phyloP scores from a whole-genome alignment of 2,113 vertebrate genomes.

The Hippocampus zosterae region DNA sequence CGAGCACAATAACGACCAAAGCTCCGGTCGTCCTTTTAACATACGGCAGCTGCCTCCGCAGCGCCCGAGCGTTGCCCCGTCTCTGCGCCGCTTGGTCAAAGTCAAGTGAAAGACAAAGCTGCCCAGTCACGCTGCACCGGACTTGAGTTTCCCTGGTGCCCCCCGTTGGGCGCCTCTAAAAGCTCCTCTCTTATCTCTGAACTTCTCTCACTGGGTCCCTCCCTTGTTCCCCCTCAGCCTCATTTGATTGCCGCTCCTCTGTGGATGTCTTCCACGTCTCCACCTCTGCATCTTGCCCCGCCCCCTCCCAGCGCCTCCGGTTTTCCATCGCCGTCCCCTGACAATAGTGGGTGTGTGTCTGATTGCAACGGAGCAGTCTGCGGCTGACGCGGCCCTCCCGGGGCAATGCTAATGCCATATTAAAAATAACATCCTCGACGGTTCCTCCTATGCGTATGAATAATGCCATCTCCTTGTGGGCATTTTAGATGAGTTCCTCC shows the following conservation, averaged over 20 bases:
- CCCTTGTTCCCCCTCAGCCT: slow-evolving; percentile 21
- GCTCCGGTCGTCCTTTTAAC: slow-evolving; percentile 58
- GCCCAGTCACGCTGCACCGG: slow-evolving; percentile 50
- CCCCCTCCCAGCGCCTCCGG: slow-evolving; percentile 47
- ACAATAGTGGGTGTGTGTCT: slow-evolving; percentile 52
- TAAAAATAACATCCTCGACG: slow-evolving; percentile 71
- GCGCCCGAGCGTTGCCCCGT: slow-evolving; percentile 55
- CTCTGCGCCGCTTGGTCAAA: slow-evolving; percentile 59
- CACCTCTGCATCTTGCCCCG: slow-evolving; percentile 26
- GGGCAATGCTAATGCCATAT: slow-evolving; percentile 73
- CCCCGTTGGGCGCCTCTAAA: slow-evolving; percentile 42
- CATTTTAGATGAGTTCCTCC: slow-evolving; percentile 67
- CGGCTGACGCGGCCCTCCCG: slow-evolving; percentile 60
- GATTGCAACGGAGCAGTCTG: slow-evolving; percentile 68
- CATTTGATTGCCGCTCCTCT: slow-evolving; percentile 43
- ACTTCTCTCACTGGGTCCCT: slow-evolving; percentile 45
- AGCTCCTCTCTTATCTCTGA: slow-evolving; percentile 28
- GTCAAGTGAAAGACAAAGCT: slow-evolving; percentile 74
- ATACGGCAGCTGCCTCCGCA: slow-evolving; percentile 64
- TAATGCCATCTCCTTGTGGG: slow-evolving; percentile 65
- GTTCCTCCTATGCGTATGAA: slow-evolving; percentile 68
- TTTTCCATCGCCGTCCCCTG: slow-evolving; percentile 59
- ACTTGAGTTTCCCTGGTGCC: slow-evolving; percentile 53
- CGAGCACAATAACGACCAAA: slow-evolving; percentile 15
- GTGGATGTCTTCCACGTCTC: slow-evolving; percentile 1